Base-by-base conservation (phyloP, 2,797 vertebrate genomes). In the Toxotes lorentzi region DNA sequence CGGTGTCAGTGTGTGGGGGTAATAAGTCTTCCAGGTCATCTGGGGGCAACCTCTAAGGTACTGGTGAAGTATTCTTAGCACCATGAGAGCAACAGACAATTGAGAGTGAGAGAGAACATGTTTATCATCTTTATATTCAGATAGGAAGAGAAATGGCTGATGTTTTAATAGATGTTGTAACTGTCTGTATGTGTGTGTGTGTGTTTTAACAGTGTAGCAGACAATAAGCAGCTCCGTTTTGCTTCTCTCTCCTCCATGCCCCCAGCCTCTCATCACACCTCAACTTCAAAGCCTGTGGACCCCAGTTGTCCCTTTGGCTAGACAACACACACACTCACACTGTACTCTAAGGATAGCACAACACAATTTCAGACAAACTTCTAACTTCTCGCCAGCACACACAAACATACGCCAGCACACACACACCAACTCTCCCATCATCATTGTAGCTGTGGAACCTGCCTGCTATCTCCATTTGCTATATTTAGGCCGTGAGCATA, bases 211-310 rank as follows among this genome's bases (percentile, higher is more conserved):
- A 43, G 69, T 23, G 53, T 0, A 43, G 32, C 73, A 72, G 79
- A 58, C 70, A 53, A 86, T 88, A 89, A 89, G 74, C 65, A n/a
- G 75, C 79, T 77, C 58, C 86, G 82, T 84, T 91, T 88, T 89
- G 58, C 72, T 70, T 76, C 81, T 76, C 84, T 68, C 78, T 85
- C 79, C 72, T 89, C 84, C 76, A 86, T 62, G 63, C 87, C 89
- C 82, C 86, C 88, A 90, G 86, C 82, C 81, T 88, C 91, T 93
- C 90, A 93, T 94, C 92, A 93, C 92, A 93, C 90, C 88, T 84
- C 79, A 70, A 92, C 92, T 95, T 95, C 93, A 95, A 94, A 94
- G 92, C 88, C 70, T 35, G 59, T 92, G 89, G 90, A 94, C 89
- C 84, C 74, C 81, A 86, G 78, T 88, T 86, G 85, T 93, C 89